A percentile compares a stretch with the other conserved stretches of the same genome.
Evolutionary conservation across 2,888 invertebrate species (phyloP).

Genomic region (Agriotes lineatus): DNA sequence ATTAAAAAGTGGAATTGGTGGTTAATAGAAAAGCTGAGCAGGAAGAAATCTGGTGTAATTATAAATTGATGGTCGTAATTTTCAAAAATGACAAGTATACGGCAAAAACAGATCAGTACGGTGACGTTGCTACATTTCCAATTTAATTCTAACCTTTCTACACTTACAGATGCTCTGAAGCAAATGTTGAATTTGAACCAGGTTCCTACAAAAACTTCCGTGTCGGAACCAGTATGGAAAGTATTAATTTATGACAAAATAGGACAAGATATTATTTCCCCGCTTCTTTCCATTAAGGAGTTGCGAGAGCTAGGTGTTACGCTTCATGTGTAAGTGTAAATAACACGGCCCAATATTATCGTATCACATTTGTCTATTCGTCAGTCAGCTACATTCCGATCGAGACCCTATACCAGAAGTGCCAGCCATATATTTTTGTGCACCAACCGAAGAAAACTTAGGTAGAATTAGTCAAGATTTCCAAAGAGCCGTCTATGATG

Average conservation of each 20-base stretch:
- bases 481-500: conserved; percentile 90
- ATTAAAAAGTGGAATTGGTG: not conserved
- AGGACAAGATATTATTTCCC: conserved; percentile 98
- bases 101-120: conserved; percentile 81
- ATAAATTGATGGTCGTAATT: not conserved
- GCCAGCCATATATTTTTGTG: conserved; percentile 97
- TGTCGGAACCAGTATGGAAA: conserved; percentile 95
- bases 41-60: not conserved
- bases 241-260: conserved; percentile 95
- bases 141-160: conserved; percentile 13
- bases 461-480: conserved; percentile 93
- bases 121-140: too few species aligned
- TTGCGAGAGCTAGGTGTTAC: conserved; percentile 96
- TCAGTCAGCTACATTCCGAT: conserved; percentile 88
- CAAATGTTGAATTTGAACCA: conserved; percentile 96
- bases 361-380: too few species aligned
- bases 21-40: not conserved
- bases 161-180: conserved; percentile 82
- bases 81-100: conserved; percentile 73
- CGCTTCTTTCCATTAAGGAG: conserved; percentile 95
- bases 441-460: conserved; percentile 96
- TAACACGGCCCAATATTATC: too few species aligned
- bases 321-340: conserved; percentile 87
- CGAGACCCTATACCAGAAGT: conserved; percentile 97
- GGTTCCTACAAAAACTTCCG: conserved; percentile 77